Evolutionary conservation across 2,888 invertebrate genomes (phyloP), one percentile per base, ranked within the genome.

Genomic region (Acanthoscelides obtectus): DNA sequence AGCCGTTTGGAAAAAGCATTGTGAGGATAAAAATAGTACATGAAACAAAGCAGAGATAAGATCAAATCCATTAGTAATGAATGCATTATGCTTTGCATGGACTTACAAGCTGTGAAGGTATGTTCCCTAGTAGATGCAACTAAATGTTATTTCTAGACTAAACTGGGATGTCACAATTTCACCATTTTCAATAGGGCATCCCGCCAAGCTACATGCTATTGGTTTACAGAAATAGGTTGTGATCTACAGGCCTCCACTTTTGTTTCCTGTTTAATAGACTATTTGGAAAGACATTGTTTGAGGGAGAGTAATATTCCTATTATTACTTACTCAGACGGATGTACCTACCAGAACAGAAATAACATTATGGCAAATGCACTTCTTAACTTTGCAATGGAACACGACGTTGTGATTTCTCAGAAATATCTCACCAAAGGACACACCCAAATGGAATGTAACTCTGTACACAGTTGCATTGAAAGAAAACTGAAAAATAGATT

Each of bases 81-180:
- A n/a, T n/a, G n/a, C n/a, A n/a, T n/a, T n/a, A n/a, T n/a, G n/a
- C n/a, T n/a, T n/a, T n/a, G n/a, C n/a, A 70, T 72, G 70, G 72
- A 72, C 25, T 22, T 72, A 0, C 72, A 45, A 75, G 76, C 64
- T 73, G 80, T 77, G 74, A 80, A 73, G 20, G 78, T 70, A 70
- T 75, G 73, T 64, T 80, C 79, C 0, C 71, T 75, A 64, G 20
- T 80, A 20, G 74, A 71, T 67, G 75, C 77, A 22, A 75, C 74
- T 64, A 74, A 71, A 74, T 66, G 75, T 1, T 80, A 79, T 71
- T 81, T 77, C 71, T 79, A 80, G 70, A 78, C 77, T 3, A 81
- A 80, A 72, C 71, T 81, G 19, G 74, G 74, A n/a, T 76, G 77
- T 19, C 80, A 81, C 70, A 80, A 81, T 72, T 81, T 80, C 71